Conservation (phyloP, 2,888 invertebrate species). For the Linnaemya vulpina region DNA sequence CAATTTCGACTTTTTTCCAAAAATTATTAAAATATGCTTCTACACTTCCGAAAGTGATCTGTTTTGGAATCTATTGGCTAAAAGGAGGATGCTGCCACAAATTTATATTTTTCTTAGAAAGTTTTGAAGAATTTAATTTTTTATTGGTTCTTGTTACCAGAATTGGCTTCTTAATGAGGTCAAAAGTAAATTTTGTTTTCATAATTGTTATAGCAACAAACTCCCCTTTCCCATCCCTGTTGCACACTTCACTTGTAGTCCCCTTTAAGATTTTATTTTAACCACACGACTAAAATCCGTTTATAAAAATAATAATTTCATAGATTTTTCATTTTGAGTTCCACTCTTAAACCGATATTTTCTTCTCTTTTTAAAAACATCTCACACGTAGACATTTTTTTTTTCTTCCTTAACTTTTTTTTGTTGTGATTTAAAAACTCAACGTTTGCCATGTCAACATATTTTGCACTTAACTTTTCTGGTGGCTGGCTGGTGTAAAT, state of each 20-base stretch:
- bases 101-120: too few species aligned
- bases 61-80: too few species aligned
- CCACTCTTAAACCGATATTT: constrained; percentile 14
- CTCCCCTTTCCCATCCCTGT: too few species aligned
- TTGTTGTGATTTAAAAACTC: constrained; percentile 32
- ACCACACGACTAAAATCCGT: not conserved
- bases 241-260: not conserved
- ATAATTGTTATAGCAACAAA: too few species aligned
- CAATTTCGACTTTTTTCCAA: too few species aligned
- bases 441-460: constrained; percentile 57
- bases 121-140: too few species aligned
- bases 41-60: too few species aligned
- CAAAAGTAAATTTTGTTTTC: not conserved
- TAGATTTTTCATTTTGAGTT: not conserved
- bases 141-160: too few species aligned
- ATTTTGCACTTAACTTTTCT: constrained; percentile 50
- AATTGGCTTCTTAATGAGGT: too few species aligned
- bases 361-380: not conserved
- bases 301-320: constrained; percentile 55
- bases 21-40: too few species aligned
- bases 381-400: constrained; percentile 14
- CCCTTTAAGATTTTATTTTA: not conserved
- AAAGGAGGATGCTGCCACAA: too few species aligned
- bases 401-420: constrained; percentile 20
- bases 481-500: constrained; percentile 53